Evolutionary conservation across 2,113 vertebrate genomes (phyloP), one percentile per base, ranked within the genome.

Genomic region (Zootoca vivipara): DNA sequence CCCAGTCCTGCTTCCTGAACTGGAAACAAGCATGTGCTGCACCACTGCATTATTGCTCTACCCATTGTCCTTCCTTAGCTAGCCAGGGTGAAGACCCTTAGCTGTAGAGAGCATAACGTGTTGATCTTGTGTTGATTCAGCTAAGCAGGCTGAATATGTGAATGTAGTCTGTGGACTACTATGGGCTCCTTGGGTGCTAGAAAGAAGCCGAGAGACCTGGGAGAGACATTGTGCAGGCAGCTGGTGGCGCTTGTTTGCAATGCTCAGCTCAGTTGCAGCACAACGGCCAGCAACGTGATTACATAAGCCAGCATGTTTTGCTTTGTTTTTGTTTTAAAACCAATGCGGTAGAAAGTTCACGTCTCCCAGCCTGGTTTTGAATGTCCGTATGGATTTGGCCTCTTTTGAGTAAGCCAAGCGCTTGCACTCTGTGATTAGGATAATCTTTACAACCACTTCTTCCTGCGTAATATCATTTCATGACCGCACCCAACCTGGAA

Each of bases 361-460:
- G 85, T 87, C 91, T 20, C 58, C 40, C 22, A 35, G 22, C 46
- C 89, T 89, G 9, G 7, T 87, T 91, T 33, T 16, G 85, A 62
- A 13, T 75, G 62, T 81, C 67, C 72, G 15, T 80, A 72, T 33
- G 90, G 35, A 67, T 91, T 15, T 6, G 73, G 4, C 3, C 67
- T 13, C 20, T 85, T 7, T 77, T 18, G 84, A 40, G 5, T 7
- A 89, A 84, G 2, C 85, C 4, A 86, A 75, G 7, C 26, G 42
- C 24, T 75, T 92, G 3, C 75, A 18, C 91, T 87, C 82, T 85
- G 38, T 85, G 78, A 79, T 83, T 90, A 75, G 82, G 79, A 3
- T 87, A 91, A 92, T 89, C 67, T 91, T 52, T 91, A 52, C 74
- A 85, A 30, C 65, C 91, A 24, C 9, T 91, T 90, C 9, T 65